phyloP scores from a whole-genome alignment of 2,888 invertebrate species.

The Apodemia hepburni region DNA sequence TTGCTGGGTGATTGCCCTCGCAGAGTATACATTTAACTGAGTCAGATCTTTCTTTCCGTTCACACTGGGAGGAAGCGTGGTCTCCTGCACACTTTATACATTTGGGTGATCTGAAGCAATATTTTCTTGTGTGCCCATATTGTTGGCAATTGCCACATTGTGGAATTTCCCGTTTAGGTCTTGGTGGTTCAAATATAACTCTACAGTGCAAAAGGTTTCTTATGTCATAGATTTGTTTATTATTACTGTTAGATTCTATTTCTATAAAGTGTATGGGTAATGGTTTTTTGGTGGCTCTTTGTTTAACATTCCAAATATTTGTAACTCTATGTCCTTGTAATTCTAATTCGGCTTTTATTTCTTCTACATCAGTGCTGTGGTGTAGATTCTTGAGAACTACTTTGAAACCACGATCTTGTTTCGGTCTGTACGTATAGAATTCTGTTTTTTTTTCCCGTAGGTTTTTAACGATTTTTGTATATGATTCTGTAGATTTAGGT shows the following conservation, averaged over 20 bases:
- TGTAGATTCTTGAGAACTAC: slow-evolving; percentile 26
- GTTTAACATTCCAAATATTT: slow-evolving; percentile 14
- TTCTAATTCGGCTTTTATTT: slow-evolving; percentile 23
- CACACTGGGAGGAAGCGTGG: too few relatives aligned
- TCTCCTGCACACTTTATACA: too few relatives aligned
- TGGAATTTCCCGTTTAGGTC: too few relatives aligned
- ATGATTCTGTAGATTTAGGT: slow-evolving; percentile 19
- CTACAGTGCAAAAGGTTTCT: not conserved
- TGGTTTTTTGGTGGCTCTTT: not conserved
- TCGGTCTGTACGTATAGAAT: slow-evolving; percentile 28
- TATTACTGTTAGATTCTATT: not conserved
- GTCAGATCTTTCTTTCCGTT: slow-evolving; percentile 27
- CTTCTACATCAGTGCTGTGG: slow-evolving; percentile 24
- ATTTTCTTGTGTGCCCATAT: too few relatives aligned
- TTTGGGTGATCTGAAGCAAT: too few relatives aligned
- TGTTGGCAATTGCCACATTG: too few relatives aligned
- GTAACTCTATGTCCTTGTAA: slow-evolving; percentile 17
- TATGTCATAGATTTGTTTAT: slow-evolving; percentile 2
- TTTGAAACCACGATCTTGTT: slow-evolving; percentile 15
- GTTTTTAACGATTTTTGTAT: slow-evolving; percentile 21
- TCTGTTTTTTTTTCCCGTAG: slow-evolving; percentile 24
- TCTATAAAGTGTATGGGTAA: slow-evolving; percentile 7
- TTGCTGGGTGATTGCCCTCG: slow-evolving; percentile 35
- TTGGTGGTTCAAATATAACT: not conserved
- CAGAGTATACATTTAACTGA: slow-evolving; percentile 34